Conservation (phyloP, 2,797 vertebrate species). For the Buphagus erythrorhynchus region DNA sequence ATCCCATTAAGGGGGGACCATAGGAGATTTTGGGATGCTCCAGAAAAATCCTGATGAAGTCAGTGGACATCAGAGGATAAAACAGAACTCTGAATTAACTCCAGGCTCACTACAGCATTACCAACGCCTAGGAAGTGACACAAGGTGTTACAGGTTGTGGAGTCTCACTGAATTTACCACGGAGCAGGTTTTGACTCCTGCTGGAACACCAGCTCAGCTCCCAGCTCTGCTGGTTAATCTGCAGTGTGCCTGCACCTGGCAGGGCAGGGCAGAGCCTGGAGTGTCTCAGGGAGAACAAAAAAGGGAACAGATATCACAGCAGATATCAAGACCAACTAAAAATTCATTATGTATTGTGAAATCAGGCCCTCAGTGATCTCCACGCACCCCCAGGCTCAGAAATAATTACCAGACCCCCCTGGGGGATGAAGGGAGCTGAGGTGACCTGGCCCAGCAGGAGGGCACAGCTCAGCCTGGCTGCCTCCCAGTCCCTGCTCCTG, state of each 20-base stretch:
- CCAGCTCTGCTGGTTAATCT: not conserved
- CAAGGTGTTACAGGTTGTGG: not conserved
- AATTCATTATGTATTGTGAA: not conserved
- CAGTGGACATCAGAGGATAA: not conserved
- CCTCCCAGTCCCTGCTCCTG: not conserved
- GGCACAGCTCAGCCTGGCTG: not conserved
- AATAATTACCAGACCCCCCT: not conserved
- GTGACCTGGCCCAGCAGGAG: not conserved
- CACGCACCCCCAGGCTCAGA: rapidly evolving
- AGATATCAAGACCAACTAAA: not conserved
- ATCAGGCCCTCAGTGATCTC: not conserved
- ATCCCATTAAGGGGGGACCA: not conserved
- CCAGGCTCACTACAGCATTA: not conserved
- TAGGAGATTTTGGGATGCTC: not conserved
- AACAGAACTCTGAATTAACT: not conserved
- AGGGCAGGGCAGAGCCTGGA: not conserved
- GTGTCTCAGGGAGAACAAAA: not conserved
- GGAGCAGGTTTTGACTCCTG: not conserved
- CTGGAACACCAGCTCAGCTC: not conserved
- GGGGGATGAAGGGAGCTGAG: not conserved
- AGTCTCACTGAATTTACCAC: not conserved
- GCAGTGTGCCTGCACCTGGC: not conserved
- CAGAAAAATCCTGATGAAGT: not conserved
- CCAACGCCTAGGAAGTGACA: not conserved
- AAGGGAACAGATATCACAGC: not conserved